phyloP scores from a whole-genome alignment of 2,113 vertebrate species.

The Phaetusa simplex region DNA sequence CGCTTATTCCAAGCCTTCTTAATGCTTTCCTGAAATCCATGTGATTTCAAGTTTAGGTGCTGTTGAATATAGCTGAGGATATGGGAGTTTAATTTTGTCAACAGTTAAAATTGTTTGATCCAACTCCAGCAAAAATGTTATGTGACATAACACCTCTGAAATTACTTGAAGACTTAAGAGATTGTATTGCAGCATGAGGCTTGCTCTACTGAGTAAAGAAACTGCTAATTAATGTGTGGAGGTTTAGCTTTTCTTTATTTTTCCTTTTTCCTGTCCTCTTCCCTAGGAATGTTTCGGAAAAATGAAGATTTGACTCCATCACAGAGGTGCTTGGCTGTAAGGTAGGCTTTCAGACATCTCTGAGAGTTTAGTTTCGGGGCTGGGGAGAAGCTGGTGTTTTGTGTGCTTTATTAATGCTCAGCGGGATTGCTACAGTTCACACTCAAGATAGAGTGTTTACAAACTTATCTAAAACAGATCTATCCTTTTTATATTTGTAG shows the following conservation, averaged over 20 bases:
- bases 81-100: neutral
- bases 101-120: neutral
- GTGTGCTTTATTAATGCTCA: neutral
- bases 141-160: neutral
- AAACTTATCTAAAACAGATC: neutral
- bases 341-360: conserved; percentile 79
- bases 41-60: neutral
- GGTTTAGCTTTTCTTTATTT: neutral
- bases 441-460: neutral
- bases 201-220: neutral
- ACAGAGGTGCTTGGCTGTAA: conserved; percentile 92
- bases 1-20: neutral
- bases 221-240: neutral
- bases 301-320: conserved; percentile 87
- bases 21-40: neutral
- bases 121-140: neutral
- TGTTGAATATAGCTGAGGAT: neutral
- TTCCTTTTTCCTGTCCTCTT: neutral
- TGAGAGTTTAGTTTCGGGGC: neutral
- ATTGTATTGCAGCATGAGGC: neutral
- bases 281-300: conserved; percentile 87
- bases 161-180: neutral
- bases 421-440: neutral
- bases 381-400: neutral
- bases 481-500: neutral